phyloP scores from a whole-genome alignment of 2,888 invertebrate species.

The Drosophila falleni region DNA sequence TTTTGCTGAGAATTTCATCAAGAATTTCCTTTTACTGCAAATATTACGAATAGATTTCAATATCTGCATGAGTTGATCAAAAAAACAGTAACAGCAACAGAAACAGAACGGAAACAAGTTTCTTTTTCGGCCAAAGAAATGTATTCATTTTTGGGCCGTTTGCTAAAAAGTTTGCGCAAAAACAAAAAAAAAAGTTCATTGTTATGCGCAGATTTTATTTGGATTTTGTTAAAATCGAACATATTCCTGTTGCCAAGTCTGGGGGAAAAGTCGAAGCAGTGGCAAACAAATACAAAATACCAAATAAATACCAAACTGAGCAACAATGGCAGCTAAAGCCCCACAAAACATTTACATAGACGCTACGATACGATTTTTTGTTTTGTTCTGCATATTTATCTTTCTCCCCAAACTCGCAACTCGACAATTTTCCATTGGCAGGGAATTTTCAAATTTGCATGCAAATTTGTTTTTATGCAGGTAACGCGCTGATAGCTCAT shows the following conservation, averaged over 20 bases:
- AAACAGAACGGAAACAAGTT: slow-evolving; percentile 40
- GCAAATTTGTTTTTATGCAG: slow-evolving; percentile 67
- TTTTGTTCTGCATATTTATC: slow-evolving; percentile 54
- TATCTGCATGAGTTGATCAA: slow-evolving; percentile 68
- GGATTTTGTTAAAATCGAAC: slow-evolving; percentile 69
- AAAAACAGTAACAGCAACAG: slow-evolving; percentile 4
- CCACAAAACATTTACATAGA: slow-evolving; percentile 68
- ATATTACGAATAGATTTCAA: slow-evolving; percentile 74
- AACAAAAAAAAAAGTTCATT: slow-evolving; percentile 55
- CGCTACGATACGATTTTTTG: slow-evolving; percentile 48
- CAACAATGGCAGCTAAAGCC: slow-evolving; percentile 63
- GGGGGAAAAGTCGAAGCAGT: neutral
- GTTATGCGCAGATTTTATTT: slow-evolving; percentile 73
- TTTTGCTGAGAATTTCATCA: slow-evolving; percentile 65
- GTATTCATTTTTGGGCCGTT: slow-evolving; percentile 32
- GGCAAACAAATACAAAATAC: slow-evolving; percentile 4
- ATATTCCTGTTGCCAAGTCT: slow-evolving; percentile 56
- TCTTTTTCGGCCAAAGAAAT: slow-evolving; percentile 36
- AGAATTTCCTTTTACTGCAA: slow-evolving; percentile 48
- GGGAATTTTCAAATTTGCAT: slow-evolving; percentile 72
- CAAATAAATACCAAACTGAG: slow-evolving; percentile 16
- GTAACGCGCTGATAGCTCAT: slow-evolving; percentile 18
- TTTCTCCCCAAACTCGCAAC: neutral
- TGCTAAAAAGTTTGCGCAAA: slow-evolving; percentile 42
- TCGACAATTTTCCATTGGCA: slow-evolving; percentile 63